Conservation (phyloP, 2,888 invertebrate species). For the Sclerodermus sp. region DNA sequence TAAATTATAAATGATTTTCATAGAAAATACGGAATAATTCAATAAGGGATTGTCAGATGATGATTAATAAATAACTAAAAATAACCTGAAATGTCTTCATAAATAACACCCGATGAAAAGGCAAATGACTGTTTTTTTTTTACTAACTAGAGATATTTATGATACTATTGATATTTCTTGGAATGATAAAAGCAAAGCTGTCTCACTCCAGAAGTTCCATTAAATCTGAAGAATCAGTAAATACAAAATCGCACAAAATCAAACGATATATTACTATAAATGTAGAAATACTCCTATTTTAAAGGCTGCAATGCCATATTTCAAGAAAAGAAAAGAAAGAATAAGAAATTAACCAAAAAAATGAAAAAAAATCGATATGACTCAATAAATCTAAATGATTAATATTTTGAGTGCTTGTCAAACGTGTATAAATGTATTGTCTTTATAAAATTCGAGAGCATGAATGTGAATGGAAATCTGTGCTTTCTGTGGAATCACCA, state of each 20-base stretch:
- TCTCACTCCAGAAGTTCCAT: no score
- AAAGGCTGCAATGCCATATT: conserved; percentile 8
- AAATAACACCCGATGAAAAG: no score
- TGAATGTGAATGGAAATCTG: conserved; percentile 35
- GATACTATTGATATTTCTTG: no score
- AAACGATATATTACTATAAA: conserved; percentile 10
- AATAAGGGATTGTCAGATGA: no score
- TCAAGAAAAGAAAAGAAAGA: conserved; percentile 1
- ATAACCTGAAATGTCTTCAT: no score
- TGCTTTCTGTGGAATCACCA: conserved; percentile 21
- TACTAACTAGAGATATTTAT: no score
- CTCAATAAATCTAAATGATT: background rate
- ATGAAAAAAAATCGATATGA: background rate
- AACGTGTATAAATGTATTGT: conserved; percentile 37
- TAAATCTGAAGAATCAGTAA: background rate
- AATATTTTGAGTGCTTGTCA: conserved; percentile 22
- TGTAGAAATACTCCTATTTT: conserved; percentile 12
- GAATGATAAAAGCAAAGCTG: no score
- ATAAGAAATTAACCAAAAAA: background rate
- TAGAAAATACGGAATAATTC: no score
- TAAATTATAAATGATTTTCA: no score
- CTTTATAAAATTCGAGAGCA: conserved; percentile 28
- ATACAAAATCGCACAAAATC: background rate
- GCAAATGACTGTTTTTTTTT: no score
- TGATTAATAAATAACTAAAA: no score